A percentile compares a stretch with the other conserved stretches of the same genome.
These are phyloP conservation scores for Amblyornis subalaris DNA, from an alignment of 2,113 vertebrate species.

Conservation along the genomic window DNA sequence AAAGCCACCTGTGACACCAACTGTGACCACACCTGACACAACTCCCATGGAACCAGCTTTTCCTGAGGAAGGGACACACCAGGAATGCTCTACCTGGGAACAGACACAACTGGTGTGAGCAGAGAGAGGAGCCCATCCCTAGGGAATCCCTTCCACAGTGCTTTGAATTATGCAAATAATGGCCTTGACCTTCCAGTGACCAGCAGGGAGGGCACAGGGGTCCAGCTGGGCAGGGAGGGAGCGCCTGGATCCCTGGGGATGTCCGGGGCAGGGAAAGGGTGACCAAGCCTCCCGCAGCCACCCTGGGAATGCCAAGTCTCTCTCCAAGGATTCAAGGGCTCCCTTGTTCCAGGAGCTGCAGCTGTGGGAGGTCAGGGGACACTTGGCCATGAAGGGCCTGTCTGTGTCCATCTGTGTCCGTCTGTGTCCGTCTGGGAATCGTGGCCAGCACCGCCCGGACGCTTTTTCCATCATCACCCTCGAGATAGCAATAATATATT, in stretches of 20 bases:
- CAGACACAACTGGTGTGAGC: rapidly evolving
- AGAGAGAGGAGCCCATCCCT: background rate
- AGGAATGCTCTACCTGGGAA: no score
- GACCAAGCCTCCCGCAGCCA: background rate
- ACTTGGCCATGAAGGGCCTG: background rate
- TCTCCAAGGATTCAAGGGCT: background rate
- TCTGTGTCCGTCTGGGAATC: background rate
- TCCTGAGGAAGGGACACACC: background rate
- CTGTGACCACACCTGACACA: background rate
- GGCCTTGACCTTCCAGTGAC: background rate
- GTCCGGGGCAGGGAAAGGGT: background rate
- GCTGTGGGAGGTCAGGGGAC: background rate
- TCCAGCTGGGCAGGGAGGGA: background rate
- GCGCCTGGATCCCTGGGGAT: background rate
- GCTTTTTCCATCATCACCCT: background rate
- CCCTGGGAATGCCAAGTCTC: background rate
- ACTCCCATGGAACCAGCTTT: rapidly evolving
- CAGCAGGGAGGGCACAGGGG: rapidly evolving
- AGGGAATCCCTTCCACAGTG: background rate
- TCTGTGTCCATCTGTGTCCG: background rate
- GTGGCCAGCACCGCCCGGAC: background rate
- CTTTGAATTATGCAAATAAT: rapidly evolving
- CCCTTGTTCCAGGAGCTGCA: background rate
- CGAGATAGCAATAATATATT: rapidly evolving
- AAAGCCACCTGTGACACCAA: background rate